Conservation (phyloP, 2,797 vertebrate species). For the Mustela erminea region DNA sequence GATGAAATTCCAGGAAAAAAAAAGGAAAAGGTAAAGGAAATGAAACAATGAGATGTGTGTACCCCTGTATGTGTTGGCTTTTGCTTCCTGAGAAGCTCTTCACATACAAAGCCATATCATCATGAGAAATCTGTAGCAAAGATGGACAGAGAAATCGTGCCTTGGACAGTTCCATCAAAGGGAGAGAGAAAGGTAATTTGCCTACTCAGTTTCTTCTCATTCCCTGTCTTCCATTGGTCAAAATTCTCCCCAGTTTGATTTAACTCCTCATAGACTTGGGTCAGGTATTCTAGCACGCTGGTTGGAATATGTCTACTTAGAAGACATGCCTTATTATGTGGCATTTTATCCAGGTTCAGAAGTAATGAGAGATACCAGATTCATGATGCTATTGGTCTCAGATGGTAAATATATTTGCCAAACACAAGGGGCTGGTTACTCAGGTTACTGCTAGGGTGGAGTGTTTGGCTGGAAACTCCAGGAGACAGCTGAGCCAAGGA, state of each 20-base stretch:
- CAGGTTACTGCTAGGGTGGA: not conserved
- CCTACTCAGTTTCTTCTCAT: not conserved
- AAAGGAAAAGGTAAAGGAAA: not conserved
- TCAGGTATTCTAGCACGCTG: not conserved
- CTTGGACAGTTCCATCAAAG: not conserved
- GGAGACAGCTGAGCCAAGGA: not conserved
- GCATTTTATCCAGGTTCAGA: not conserved
- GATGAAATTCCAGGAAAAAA: not conserved
- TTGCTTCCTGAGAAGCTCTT: not conserved
- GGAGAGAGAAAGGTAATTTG: not conserved
- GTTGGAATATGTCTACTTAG: not conserved
- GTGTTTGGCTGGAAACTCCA: not conserved
- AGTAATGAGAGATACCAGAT: not conserved
- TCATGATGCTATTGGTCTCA: not conserved
- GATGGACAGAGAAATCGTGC: not conserved
- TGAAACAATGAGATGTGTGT: not conserved
- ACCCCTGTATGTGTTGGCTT: not conserved
- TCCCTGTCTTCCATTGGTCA: not conserved
- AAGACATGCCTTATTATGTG: not conserved
- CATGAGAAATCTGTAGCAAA: not conserved
- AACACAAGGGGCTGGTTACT: not conserved
- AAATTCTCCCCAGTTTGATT: not conserved
- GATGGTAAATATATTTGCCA: not conserved
- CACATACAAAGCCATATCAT: not conserved
- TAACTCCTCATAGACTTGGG: not conserved